phyloP scores from a whole-genome alignment of 2,113 vertebrate genomes.

The Vicugna pacos region DNA sequence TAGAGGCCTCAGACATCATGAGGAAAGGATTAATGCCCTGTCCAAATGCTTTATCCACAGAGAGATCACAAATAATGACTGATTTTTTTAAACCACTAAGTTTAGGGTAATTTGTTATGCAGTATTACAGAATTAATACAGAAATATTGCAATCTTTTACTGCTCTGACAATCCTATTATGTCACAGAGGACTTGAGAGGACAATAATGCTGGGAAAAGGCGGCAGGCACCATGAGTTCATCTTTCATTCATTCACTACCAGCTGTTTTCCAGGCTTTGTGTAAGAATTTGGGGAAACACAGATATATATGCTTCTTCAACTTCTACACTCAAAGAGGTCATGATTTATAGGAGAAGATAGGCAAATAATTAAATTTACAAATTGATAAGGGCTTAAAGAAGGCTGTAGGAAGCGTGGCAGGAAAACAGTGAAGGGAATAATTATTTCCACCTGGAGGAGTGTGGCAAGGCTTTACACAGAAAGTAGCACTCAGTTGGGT shows the following conservation, averaged over 20 bases:
- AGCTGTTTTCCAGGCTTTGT: background rate
- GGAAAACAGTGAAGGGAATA: background rate
- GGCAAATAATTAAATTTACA: background rate
- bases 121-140: background rate
- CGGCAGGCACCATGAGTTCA: background rate
- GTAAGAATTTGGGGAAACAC: background rate
- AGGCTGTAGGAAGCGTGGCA: background rate
- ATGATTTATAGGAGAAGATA: background rate
- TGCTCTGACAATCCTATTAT: background rate
- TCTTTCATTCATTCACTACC: background rate
- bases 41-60: background rate
- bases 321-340: background rate
- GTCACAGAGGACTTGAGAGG: background rate
- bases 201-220: background rate
- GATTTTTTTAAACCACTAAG: conserved; percentile 4
- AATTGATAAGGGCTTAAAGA: background rate
- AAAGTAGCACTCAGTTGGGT: background rate
- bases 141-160: background rate
- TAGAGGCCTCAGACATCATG: background rate
- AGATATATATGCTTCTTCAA: background rate
- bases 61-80: background rate
- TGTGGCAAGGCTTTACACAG: background rate
- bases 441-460: background rate
- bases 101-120: conserved; percentile 1
- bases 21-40: background rate